Evolutionary conservation across 2,797 vertebrate genomes (phyloP), one percentile per base, ranked within the genome.

Genomic region (Eidolon dupreanum): DNA sequence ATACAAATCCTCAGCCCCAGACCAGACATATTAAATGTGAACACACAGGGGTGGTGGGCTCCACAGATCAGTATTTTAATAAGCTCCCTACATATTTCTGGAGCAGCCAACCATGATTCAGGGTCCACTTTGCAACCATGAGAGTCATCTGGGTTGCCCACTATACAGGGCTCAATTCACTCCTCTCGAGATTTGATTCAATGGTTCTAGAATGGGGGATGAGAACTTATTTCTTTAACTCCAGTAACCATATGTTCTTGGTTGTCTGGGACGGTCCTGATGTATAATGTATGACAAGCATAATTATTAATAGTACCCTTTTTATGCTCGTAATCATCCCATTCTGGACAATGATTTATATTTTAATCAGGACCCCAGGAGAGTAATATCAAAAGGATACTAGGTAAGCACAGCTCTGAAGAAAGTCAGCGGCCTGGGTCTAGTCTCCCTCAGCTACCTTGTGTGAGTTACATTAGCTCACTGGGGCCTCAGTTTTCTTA

Each of bases 41-140:
- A 43, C 28, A 75, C 31, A 9, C 1, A 24, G 22, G 31, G 19
- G 13, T 0, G 12, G 38, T 33, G 24, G 8, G 31, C 3, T 6
- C n/a, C 24, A 26, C 84, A 38, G 28, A 53, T 22, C 11, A 2
- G n/a, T 26, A 11, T 79, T 59, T 89, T 63, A 81, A 22, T 24
- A 59, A 86, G 57, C 93, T 97, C 24, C 75, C 61, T 85, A 57
- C 55, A 53, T 79, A 87, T 78, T 92, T 59, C 90, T 24, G 5
- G 65, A 59, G n/a, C 8, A 33, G 57, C 22, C 70, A 28, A 0
- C 24, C 8, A 1, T 33, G 49, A 17, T 20, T 28, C 4, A 1
- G 59, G 59, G 31, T 61, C 17, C 17, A 16, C 28, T 86, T 13
- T 6, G 19, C 38, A 59, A 2, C 0, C 0, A 1, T 3, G 15